A percentile compares a stretch with the other conserved stretches of the same genome.
These are phyloP conservation scores for Colaptes auratus DNA, from an alignment of 2,113 vertebrate genomes.

Conservation along the genomic window DNA sequence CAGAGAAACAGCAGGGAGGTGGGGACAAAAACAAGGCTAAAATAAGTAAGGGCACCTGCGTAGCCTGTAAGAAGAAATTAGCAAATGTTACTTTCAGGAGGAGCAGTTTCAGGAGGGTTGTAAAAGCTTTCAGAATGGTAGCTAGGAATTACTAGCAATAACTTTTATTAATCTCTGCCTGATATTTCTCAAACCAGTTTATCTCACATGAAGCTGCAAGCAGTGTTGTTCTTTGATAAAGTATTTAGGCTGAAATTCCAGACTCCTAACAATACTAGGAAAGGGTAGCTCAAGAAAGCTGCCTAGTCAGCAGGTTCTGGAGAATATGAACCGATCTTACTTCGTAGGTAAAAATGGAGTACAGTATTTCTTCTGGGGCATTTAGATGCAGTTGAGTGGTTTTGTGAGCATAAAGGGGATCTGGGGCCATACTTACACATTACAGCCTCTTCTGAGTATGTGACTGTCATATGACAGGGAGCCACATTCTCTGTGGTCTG, in stretches of 20 bases:
- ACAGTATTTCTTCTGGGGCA: background rate
- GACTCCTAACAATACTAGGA: background rate
- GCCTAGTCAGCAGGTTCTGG: background rate
- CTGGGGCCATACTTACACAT: background rate
- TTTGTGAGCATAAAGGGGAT: background rate
- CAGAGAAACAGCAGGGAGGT: background rate
- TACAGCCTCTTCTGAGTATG: background rate
- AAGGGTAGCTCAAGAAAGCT: background rate
- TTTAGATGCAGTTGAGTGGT: background rate
- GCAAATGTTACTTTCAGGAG: background rate
- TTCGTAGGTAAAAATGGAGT: background rate
- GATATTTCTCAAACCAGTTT: background rate
- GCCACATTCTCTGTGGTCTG: background rate
- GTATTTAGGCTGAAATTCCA: background rate
- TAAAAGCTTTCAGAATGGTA: background rate
- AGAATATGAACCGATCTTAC: background rate
- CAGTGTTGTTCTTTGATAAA: background rate
- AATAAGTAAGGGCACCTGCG: background rate
- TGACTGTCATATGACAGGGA: background rate
- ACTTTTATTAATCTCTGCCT: background rate
- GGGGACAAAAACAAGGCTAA: background rate
- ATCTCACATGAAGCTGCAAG: background rate
- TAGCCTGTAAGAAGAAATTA: background rate
- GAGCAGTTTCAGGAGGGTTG: background rate
- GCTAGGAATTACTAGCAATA: background rate